Evolutionary conservation across 2,113 vertebrate genomes (phyloP).

Genomic region (Bambusicola thoracicus): DNA sequence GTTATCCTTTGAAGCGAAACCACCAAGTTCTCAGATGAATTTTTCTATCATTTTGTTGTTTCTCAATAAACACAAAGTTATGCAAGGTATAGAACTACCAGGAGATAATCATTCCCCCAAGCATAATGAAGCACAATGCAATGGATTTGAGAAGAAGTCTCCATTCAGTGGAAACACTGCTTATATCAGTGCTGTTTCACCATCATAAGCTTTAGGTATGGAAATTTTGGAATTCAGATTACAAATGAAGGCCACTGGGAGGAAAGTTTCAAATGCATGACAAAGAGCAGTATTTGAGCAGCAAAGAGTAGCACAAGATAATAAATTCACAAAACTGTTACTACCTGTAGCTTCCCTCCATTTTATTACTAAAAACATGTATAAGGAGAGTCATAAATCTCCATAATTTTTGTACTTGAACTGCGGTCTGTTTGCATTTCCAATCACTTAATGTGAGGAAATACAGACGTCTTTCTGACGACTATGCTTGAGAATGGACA

Average conservation of each 20-base stretch:
- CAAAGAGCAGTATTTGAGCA: neutral
- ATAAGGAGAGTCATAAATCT: neutral
- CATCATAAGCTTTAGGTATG: neutral
- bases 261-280: neutral
- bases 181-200: neutral
- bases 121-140: neutral
- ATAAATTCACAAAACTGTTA: neutral
- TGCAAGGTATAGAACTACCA: neutral
- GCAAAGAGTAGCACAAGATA: neutral
- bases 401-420: neutral
- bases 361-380: neutral
- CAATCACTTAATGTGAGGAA: neutral
- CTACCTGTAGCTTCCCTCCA: fast-evolving
- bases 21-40: neutral
- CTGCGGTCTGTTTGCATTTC: neutral
- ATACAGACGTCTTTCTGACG: neutral
- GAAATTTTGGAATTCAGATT: neutral
- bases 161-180: neutral
- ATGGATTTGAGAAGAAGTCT: neutral
- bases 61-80: neutral
- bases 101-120: neutral
- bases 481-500: neutral
- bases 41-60: neutral
- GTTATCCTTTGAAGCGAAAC: neutral
- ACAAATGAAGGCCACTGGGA: neutral